phyloP scores from a whole-genome alignment of 1,140 invertebrate species.

The Oryctes rhinoceros region DNA sequence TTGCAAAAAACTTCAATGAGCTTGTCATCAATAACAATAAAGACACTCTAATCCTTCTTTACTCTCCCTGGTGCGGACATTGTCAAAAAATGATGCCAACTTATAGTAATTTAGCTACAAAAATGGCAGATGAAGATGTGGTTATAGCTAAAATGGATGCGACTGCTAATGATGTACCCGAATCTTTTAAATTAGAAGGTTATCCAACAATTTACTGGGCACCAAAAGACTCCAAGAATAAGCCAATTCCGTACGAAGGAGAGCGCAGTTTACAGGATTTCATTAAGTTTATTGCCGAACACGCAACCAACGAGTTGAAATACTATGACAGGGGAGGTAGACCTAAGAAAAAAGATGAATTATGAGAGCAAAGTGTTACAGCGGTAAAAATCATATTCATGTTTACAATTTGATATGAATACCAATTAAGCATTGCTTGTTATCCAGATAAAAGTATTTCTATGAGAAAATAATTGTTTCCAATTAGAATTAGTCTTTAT shows the following conservation, averaged over 20 bases:
- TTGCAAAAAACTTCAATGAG: constrained; percentile 95
- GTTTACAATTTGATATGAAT: no score
- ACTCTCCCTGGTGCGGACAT: constrained; percentile 97
- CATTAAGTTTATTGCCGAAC: constrained; percentile 91
- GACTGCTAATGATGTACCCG: constrained; percentile 94
- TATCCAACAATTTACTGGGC: constrained; percentile 97
- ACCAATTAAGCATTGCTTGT: no score
- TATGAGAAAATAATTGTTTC: no score
- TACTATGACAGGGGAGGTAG: neutral
- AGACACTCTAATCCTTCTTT: constrained; percentile 95
- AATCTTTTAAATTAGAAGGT: constrained; percentile 82
- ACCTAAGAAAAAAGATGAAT: neutral
- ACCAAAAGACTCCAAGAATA: constrained; percentile 81
- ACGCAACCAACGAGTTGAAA: constrained; percentile 85
- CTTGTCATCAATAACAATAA: constrained; percentile 90
- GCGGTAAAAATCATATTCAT: no score
- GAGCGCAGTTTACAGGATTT: constrained; percentile 88
- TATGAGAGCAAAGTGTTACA: neutral
- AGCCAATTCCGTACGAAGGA: constrained; percentile 88
- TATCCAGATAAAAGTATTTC: no score
- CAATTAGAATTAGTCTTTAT: neutral
- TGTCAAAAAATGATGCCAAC: constrained; percentile 93
- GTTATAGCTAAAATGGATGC: constrained; percentile 97
- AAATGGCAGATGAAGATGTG: constrained; percentile 83
- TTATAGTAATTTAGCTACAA: constrained; percentile 90